Conservation (phyloP, 2,797 vertebrate genomes). For the Chiropotes sagulatus region DNA sequence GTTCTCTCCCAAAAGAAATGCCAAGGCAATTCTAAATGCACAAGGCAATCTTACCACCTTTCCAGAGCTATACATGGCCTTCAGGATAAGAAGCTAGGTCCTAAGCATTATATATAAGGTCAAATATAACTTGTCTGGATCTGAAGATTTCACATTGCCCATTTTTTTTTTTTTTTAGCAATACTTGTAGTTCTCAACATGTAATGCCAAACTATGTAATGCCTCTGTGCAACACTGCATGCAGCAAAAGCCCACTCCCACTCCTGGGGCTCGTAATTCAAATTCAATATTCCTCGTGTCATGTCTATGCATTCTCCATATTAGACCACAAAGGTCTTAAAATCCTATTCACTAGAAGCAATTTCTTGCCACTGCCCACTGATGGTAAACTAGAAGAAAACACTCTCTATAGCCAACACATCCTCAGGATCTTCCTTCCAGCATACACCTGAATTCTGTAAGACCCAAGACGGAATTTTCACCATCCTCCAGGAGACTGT, state of each 20-base stretch:
- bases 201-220: neutral
- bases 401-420: neutral
- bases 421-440: neutral
- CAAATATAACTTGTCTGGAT: neutral
- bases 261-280: neutral
- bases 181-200: neutral
- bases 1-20: constrained; percentile 44
- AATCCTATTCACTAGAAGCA: neutral
- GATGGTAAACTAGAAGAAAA: constrained; percentile 38
- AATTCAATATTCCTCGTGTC: neutral
- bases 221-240: neutral
- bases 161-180: neutral
- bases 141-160: neutral
- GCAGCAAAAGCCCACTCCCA: neutral
- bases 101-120: neutral
- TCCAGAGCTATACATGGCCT: neutral
- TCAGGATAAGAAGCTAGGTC: neutral
- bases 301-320: neutral
- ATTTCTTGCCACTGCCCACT: neutral
- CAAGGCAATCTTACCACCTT: neutral
- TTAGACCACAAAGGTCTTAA: constrained; percentile 29
- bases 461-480: neutral
- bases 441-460: neutral
- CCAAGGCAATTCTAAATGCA: neutral
- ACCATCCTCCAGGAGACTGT: neutral